Evolutionary conservation across 1,140 invertebrate species (phyloP).

Genomic region (Helicoverpa zea): DNA sequence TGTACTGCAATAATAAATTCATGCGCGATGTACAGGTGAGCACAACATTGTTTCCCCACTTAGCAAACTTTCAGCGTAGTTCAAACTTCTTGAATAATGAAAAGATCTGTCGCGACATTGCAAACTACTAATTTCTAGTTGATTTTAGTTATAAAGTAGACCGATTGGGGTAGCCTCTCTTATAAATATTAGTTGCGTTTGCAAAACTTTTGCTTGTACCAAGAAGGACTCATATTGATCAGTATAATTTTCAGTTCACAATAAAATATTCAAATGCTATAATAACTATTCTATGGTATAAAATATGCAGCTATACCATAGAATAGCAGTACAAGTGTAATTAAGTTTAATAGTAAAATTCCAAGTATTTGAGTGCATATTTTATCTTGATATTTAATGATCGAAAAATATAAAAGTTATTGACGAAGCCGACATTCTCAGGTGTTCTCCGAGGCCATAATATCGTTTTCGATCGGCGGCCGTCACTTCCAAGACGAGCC

Average conservation of each 20-base stretch:
- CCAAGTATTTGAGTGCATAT: no score
- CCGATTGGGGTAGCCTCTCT: background rate
- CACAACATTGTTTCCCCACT: conserved; percentile 2
- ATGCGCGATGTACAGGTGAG: conserved; percentile 92
- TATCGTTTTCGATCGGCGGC: conserved; percentile 94
- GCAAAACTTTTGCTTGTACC: background rate
- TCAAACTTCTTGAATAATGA: conserved; percentile 29
- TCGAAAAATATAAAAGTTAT: no score
- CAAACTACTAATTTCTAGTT: conserved; percentile 15
- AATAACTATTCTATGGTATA: no score
- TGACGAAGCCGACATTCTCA: conserved; percentile 63
- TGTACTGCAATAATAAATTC: conserved; percentile 94
- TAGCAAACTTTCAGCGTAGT: conserved; percentile 15
- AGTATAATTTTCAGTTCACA: background rate
- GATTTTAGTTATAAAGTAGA: conserved; percentile 2
- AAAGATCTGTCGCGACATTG: conserved; percentile 31
- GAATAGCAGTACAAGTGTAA: background rate
- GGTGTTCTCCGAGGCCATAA: conserved; percentile 93
- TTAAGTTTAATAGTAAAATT: no score
- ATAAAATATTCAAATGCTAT: conserved; percentile 8
- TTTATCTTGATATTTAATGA: no score
- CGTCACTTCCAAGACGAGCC: conserved; percentile 92
- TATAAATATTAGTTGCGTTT: background rate
- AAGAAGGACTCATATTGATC: conserved; percentile 2
- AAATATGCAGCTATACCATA: background rate